Conservation (phyloP, 2,113 vertebrate species). For the Xenotilapia caudafasciata region DNA sequence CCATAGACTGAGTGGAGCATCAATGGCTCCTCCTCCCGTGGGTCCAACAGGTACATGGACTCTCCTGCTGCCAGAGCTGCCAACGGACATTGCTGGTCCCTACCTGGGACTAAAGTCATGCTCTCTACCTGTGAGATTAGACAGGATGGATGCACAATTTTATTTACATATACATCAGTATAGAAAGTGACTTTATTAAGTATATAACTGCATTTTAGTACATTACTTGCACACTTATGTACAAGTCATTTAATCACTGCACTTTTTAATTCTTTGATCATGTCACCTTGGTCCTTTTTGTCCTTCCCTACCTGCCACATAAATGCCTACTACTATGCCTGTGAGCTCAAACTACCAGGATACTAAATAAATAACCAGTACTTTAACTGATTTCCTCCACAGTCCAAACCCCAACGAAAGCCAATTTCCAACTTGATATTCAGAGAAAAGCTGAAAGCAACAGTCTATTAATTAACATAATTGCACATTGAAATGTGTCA, state of each 20-base stretch:
- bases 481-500: neutral
- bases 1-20: slow-evolving; percentile 84
- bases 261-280: neutral
- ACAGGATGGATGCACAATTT: accelerated
- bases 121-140: slow-evolving; percentile 76
- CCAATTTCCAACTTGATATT: neutral
- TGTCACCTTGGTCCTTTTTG: neutral
- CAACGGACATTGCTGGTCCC: slow-evolving; percentile 64
- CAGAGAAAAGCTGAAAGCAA: neutral
- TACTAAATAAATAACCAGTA: neutral
- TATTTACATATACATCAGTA: neutral
- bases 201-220: neutral
- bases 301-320: neutral
- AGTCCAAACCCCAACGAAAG: accelerated
- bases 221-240: neutral
- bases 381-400: neutral
- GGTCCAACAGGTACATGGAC: slow-evolving; percentile 78
- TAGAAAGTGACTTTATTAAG: neutral
- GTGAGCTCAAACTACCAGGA: neutral
- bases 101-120: slow-evolving; percentile 78
- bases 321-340: accelerated
- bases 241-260: neutral
- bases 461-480: neutral
- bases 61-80: slow-evolving; percentile 79
- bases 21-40: slow-evolving; percentile 60